Conservation (phyloP, 2,888 invertebrate species). For the Epistrophe eligans region DNA sequence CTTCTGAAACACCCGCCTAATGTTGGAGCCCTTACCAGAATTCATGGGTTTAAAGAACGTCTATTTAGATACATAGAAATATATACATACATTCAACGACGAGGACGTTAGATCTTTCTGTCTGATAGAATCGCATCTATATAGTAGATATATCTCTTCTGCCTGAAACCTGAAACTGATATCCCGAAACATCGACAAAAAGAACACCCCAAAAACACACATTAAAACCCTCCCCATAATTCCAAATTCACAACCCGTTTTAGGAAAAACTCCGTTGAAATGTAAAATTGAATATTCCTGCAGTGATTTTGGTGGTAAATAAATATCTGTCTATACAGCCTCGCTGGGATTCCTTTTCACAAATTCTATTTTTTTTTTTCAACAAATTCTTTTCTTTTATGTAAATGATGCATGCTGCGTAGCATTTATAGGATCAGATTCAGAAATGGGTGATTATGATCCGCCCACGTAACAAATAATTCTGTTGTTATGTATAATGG, state of each 20-base stretch:
- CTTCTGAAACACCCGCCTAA: constrained; percentile 39
- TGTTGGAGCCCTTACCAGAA: constrained; percentile 33
- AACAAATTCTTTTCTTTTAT: constrained; percentile 37
- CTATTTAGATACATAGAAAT: background rate
- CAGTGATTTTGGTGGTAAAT: constrained; percentile 35
- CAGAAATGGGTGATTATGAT: constrained; percentile 71
- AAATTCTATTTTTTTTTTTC: background rate
- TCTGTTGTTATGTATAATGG: constrained; percentile 78
- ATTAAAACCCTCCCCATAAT: constrained; percentile 13
- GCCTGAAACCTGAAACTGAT: constrained; percentile 61
- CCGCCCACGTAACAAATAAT: constrained; percentile 75
- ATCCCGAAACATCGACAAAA: constrained; percentile 35
- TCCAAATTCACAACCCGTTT: constrained; percentile 5
- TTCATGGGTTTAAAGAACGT: constrained; percentile 38
- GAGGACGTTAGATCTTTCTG: constrained; percentile 62
- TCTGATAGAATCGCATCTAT: constrained; percentile 65
- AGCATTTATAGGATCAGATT: constrained; percentile 45
- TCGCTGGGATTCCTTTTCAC: constrained; percentile 24
- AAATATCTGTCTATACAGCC: background rate
- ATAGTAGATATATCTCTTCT: constrained; percentile 27
- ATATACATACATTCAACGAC: constrained; percentile 1
- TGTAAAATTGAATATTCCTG: constrained; percentile 68
- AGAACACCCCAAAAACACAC: constrained; percentile 28
- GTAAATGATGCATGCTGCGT: constrained; percentile 61
- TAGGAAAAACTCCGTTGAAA: constrained; percentile 58